phyloP scores from a whole-genome alignment of 2,888 invertebrate genomes.

The Hofmannophila pseudospretella region DNA sequence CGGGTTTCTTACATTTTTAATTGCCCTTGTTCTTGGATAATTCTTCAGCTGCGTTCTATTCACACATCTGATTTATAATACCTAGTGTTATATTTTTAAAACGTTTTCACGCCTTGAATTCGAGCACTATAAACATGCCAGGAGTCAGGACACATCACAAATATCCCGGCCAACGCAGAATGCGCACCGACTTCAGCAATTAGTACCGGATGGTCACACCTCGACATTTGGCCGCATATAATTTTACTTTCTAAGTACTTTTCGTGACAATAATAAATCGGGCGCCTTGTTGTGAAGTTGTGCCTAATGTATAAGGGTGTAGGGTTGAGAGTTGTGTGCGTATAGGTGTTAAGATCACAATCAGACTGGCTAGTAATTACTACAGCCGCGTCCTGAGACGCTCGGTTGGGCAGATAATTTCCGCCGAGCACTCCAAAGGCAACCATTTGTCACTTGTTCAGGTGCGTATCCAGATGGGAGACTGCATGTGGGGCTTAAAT shows the following conservation, averaged over 20 bases:
- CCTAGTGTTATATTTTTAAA: no score
- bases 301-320: slow-evolving; percentile 27
- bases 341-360: slow-evolving; percentile 53
- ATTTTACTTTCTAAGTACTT: slow-evolving; percentile 74
- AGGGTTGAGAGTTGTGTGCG: slow-evolving; percentile 36
- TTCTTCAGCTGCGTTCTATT: no score
- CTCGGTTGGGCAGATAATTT: slow-evolving; percentile 75
- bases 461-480: no score
- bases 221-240: slow-evolving; percentile 68
- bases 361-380: slow-evolving; percentile 75
- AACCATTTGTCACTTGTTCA: slow-evolving; percentile 72
- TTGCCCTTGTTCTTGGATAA: no score
- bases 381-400: slow-evolving; percentile 66
- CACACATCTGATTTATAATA: no score
- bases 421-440: slow-evolving; percentile 73
- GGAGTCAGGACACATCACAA: slow-evolving; percentile 58
- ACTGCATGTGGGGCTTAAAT: no score
- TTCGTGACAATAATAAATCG: slow-evolving; percentile 65
- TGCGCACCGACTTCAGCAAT: slow-evolving; percentile 55
- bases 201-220: slow-evolving; percentile 76
- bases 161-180: slow-evolving; percentile 43
- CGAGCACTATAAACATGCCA: slow-evolving; percentile 53
- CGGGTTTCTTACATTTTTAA: no score
- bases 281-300: slow-evolving; percentile 22
- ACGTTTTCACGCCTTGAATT: slow-evolving; percentile 51